Conservation (phyloP, 1,140 invertebrate genomes). For the Rhyzopertha dominica region DNA sequence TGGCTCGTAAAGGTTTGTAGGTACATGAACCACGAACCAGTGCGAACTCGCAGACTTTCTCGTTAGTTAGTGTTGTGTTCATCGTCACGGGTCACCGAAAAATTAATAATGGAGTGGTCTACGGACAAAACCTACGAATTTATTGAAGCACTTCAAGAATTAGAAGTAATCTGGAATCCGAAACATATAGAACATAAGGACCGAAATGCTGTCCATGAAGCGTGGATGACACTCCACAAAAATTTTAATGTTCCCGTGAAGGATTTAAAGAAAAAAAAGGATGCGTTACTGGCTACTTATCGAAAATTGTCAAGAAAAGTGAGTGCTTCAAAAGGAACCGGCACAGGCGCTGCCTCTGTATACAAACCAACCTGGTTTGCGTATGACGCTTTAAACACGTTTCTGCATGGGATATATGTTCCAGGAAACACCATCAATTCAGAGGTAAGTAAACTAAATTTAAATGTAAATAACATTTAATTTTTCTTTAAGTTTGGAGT, state of each 20-base stretch:
- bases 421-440: too few relatives aligned
- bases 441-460: too few relatives aligned
- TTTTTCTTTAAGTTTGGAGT: too few relatives aligned
- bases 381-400: constrained; percentile 22
- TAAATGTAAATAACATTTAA: too few relatives aligned
- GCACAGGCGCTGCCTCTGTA: constrained; percentile 17
- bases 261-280: constrained; percentile 36
- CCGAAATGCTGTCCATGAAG: constrained; percentile 18
- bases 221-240: constrained; percentile 18
- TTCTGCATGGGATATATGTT: constrained; percentile 15
- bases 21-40: too few relatives aligned
- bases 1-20: too few relatives aligned
- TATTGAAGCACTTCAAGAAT: constrained; percentile 20
- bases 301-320: constrained; percentile 22
- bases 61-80: too few relatives aligned
- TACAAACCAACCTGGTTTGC: constrained; percentile 33
- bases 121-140: constrained; percentile 24
- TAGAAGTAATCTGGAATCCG: constrained; percentile 26
- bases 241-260: constrained; percentile 14
- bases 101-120: too few relatives aligned
- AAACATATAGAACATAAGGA: constrained; percentile 21
- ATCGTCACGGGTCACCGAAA: too few relatives aligned
- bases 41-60: too few relatives aligned
- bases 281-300: constrained; percentile 33
- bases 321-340: constrained; percentile 14